Evolutionary conservation across 2,888 invertebrate genomes (phyloP), one percentile per base, ranked within the genome.

Genomic region (Lydus trimaculatus): DNA sequence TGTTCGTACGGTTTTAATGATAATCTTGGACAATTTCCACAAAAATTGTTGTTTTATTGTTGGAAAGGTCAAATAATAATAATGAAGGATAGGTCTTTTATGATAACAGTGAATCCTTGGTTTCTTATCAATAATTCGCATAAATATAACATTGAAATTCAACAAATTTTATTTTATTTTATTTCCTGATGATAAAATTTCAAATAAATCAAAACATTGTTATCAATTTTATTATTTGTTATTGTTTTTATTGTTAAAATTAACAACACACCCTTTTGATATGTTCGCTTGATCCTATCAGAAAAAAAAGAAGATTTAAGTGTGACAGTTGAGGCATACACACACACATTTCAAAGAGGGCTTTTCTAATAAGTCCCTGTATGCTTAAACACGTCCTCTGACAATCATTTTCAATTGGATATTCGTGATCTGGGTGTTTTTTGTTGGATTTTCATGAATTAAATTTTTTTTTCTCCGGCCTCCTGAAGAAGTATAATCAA

Each of bases 381-480:
- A 61, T 64, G 61, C 61, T 15, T 17, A 31, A 64, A 62, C 70
- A 70, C 70, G 70, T 70, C 56, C 64, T n/a, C n/a, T 39, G 61
- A 58, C 66, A 25, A 15, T 56, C 62, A 66, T 70, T 61, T 33
- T 25, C 33, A 65, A 63, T 43, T 31, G 60, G 60, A 59, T 17
- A 39, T 58, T 66, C 70, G 70, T 70, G 70, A 56, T 36, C 28
- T 11, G 48, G 61, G n/a, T 58, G 52, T 33, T 66, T 70, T 66
- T 66, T 70, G 48, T 20, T 20, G 70, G 70, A 66, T 70, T 66
- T 66, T 20, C 48, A 23, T 28, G 56, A n/a, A 28, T 56, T 28
- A 56, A 56, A 20, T 3, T 52, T 25, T 17, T 52, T 23, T 52
- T 3, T 25, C 13, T 56, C 13, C 25, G 0, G 2, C 23, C 15